Base-by-base conservation (phyloP, 2,888 invertebrate genomes). In the Dolichomitus sp. region DNA sequence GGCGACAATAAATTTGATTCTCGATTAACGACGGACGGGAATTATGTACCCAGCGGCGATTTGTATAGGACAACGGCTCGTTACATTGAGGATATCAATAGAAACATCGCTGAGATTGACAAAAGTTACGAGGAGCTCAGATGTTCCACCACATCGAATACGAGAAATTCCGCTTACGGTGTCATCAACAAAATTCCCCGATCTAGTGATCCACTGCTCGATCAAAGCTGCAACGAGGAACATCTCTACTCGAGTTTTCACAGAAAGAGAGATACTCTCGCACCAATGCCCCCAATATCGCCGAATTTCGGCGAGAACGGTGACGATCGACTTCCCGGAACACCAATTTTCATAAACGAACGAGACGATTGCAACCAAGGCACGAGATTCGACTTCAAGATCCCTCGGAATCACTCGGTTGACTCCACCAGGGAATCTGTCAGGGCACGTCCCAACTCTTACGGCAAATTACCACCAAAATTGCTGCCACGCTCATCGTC, bases 41-140 rank as follows among this genome's bases (percentile, higher is more conserved):
- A 92, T 83, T 92, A 92, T 78, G 91, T 92, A 0, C 91, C 91
- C 0, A 91, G 92, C 54, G 92, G 92, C 17, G 92, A 92, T 87
- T 87, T 92, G 3, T 92, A 91, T 52, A 88, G 91, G 7, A 91
- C 90, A 50, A 91, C 92, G 1, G 90, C 89, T 0, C 89, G 89
- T 66, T 93, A 92, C 83, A 93, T 93, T 80, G 92, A 93, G 66
- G 92, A 93, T 65, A 91, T 93, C 12, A 93, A 93, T 73, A 86
- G 88, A 9, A 93, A 93, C 79, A 90, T 93, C 12, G 92, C 92
- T 0, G 92, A 92, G 78, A 92, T 93, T 68, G 92, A 92, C 57
- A 90, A 92, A 68, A 92, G 90, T 30, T 91, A 91, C 84, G 92
- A 91, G 70, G 90, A 91, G 57, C 79, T 91, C 11, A 85, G 89